Conservation (phyloP, 2,888 invertebrate species). For the Entomobrya multifasciata region DNA sequence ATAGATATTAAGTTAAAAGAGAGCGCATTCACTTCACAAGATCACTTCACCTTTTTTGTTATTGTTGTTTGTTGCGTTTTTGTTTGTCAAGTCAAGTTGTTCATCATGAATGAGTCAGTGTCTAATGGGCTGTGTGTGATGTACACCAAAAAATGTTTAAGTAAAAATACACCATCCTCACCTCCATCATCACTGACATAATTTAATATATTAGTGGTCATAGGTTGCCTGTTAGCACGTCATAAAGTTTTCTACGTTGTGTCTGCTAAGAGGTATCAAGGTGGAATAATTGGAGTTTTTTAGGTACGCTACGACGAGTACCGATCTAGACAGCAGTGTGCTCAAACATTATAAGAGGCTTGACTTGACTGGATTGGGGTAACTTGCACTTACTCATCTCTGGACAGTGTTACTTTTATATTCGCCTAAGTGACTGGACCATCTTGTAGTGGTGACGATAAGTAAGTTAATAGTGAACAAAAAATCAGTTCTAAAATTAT, state of each 20-base stretch:
- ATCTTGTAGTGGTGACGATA: neutral
- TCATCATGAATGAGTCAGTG: neutral
- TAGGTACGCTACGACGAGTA: neutral
- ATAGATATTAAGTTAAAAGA: neutral
- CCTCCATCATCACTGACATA: slow-evolving; percentile 36
- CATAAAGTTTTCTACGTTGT: slow-evolving; percentile 32
- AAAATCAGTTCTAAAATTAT: slow-evolving; percentile 7
- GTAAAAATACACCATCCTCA: slow-evolving; percentile 17
- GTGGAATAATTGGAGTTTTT: neutral
- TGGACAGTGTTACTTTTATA: neutral
- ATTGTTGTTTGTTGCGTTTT: slow-evolving; percentile 1
- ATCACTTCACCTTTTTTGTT: slow-evolving; percentile 7
- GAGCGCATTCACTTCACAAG: slow-evolving; percentile 19
- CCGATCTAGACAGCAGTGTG: neutral
- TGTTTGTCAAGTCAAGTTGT: slow-evolving; percentile 20
- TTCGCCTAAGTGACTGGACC: neutral
- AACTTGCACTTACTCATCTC: neutral
- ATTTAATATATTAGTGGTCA: slow-evolving; percentile 57
- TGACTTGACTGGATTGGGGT: slow-evolving; percentile 15
- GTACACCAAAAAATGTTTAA: neutral
- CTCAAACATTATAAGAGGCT: neutral
- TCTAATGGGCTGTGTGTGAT: slow-evolving; percentile 29
- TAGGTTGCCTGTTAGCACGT: slow-evolving; percentile 57
- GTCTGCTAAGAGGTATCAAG: neutral
- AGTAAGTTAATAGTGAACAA: neutral